A percentile compares a stretch with the other conserved stretches of the same genome.
These are phyloP conservation scores for Gortyna flavago DNA, from an alignment of 2,888 invertebrate species.

Conservation along the genomic window DNA sequence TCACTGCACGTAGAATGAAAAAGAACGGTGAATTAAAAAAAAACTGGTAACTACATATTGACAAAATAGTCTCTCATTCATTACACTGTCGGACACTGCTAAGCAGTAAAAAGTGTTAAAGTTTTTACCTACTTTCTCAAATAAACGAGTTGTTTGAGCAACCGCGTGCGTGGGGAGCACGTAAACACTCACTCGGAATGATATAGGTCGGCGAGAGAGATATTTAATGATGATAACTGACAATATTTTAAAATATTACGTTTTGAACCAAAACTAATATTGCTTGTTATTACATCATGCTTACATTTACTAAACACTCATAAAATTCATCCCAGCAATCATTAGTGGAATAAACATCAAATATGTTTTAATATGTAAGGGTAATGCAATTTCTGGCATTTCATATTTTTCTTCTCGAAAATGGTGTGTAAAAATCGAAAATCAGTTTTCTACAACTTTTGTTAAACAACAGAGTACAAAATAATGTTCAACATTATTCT, in stretches of 20 bases:
- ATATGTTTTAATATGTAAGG: neutral
- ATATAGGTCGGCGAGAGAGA: slow-evolving; percentile 13
- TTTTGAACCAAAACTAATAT: neutral
- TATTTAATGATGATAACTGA: neutral
- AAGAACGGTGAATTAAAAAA: no score
- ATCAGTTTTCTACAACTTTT: neutral
- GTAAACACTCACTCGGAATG: slow-evolving; percentile 23
- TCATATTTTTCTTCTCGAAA: neutral
- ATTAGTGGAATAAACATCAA: neutral
- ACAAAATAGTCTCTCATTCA: neutral
- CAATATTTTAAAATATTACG: slow-evolving; percentile 16
- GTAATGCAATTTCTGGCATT: no score
- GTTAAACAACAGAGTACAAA: neutral
- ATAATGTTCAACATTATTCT: neutral
- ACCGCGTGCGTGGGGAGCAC: slow-evolving; percentile 25
- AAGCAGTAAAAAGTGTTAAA: neutral
- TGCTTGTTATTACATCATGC: neutral
- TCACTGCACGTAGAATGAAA: no score
- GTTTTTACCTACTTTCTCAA: slow-evolving; percentile 32
- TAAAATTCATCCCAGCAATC: no score
- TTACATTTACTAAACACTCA: neutral
- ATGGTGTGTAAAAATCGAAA: neutral
- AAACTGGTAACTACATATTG: neutral
- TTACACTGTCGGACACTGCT: slow-evolving; percentile 9
- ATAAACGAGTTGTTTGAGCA: slow-evolving; percentile 18